Conservation (phyloP, 2,113 vertebrate species). For the Oceanites oceanicus region DNA sequence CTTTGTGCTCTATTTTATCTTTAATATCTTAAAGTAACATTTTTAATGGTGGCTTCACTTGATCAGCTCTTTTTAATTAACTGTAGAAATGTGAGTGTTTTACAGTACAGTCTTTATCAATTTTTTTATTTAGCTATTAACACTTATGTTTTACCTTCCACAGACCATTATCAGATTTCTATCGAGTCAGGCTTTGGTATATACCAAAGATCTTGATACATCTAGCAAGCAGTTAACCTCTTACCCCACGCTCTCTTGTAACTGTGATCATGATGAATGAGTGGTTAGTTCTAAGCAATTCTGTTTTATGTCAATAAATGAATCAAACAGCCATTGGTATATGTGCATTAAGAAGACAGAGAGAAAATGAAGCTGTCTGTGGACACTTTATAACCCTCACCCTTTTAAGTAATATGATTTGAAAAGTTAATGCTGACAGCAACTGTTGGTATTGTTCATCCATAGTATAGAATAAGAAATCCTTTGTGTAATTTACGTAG, state of each 20-base stretch:
- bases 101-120: conserved; percentile 24
- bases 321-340: conserved; percentile 48
- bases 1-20: conserved; percentile 61
- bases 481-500: not conserved
- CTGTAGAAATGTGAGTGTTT: conserved; percentile 63
- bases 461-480: not conserved
- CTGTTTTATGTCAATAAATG: conserved; percentile 63
- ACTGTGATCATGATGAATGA: conserved; percentile 60
- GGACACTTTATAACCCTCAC: not conserved
- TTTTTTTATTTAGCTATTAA: conserved; percentile 62
- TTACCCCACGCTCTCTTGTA: conserved; percentile 28
- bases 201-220: conserved; percentile 41
- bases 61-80: conserved; percentile 65
- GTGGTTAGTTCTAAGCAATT: conserved; percentile 51
- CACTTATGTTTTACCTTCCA: conserved; percentile 64
- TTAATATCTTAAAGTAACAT: conserved; percentile 68
- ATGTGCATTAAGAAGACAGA: not conserved
- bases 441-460: conserved; percentile 41
- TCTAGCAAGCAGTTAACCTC: conserved; percentile 64
- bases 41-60: conserved; percentile 59
- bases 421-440: conserved; percentile 59
- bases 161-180: conserved; percentile 53
- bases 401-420: conserved; percentile 36
- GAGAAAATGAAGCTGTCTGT: not conserved
- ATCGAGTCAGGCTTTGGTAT: not conserved